phyloP scores from a whole-genome alignment of 64 coral and sea anemone genomes.

The Cladopsammia gracilis region DNA sequence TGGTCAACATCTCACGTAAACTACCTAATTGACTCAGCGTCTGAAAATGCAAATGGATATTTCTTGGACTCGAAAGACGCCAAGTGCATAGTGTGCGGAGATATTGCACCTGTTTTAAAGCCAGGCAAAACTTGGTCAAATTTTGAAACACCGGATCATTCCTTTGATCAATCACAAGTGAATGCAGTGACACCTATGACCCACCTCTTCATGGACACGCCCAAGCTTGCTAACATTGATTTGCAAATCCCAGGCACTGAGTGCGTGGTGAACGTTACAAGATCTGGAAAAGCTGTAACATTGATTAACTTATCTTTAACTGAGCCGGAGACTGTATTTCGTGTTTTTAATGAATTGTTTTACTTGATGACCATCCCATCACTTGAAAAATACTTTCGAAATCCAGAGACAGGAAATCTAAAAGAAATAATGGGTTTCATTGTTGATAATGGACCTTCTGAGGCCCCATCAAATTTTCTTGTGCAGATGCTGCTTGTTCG shows the following conservation, averaged over 20 bases:
- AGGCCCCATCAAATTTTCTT: slow-evolving; percentile 32
- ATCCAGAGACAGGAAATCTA: not conserved
- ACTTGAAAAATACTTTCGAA: slow-evolving; percentile 1
- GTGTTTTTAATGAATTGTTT: slow-evolving; percentile 11
- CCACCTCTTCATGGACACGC: slow-evolving; percentile 51
- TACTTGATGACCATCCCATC: not conserved
- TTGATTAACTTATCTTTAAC: slow-evolving; percentile 40
- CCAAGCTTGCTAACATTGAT: not conserved
- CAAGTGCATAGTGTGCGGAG: slow-evolving; percentile 7
- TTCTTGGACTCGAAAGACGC: slow-evolving; percentile 50
- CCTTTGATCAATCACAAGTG: not conserved
- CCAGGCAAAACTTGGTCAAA: not conserved
- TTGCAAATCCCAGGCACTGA: not conserved
- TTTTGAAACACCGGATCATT: slow-evolving; percentile 35
- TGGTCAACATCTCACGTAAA: slow-evolving; percentile 39
- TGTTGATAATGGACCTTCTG: slow-evolving; percentile 65
- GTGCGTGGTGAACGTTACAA: slow-evolving; percentile 26
- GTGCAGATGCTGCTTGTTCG: slow-evolving; percentile 48
- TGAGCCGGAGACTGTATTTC: not conserved
- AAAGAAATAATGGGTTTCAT: slow-evolving; percentile 1
- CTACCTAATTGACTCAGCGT: slow-evolving; percentile 13
- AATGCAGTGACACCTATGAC: slow-evolving; percentile 63
- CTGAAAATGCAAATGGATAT: not conserved
- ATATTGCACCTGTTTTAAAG: slow-evolving; percentile 55
- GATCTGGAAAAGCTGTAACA: slow-evolving; percentile 41